Evolutionary conservation across 64 coral and sea anemone genomes (phyloP), one percentile per base, ranked within the genome.

Genomic region (Montipora foliosa): DNA sequence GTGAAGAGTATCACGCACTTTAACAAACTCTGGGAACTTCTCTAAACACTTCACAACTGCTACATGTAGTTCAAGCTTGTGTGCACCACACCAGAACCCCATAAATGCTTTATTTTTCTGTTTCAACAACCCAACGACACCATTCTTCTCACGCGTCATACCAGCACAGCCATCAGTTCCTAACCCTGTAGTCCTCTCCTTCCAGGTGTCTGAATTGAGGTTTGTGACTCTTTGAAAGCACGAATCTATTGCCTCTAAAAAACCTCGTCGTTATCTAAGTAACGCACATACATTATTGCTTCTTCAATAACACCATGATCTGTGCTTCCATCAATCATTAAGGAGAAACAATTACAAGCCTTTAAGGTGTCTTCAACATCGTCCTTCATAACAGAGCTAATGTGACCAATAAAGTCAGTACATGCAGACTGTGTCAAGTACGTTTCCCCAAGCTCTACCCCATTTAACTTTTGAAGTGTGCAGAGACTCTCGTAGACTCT

Each of bases 391-490:
- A 73, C 29, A 16, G 45, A 61, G 47, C 79, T 79, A 49, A 83
- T 60, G 9, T 67, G 46, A 6, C 57, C 78, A 22, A 79, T 67
- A 83, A 91, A 91, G 14, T 79, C 79, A 9, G 90, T 79, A 80
- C 75, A 62, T 47, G 77, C 90, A 73, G 47, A 48, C n/a, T 49
- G 57, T 12, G 17, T 83, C 22, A 70, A 68, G 74, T 87, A 92
- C 5, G 80, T 83, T 82, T 92, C 79, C 1, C 71, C 60, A 16
- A 83, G 78, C 52, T 92, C 81, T 6, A 87, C 91, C 4, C 91
- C 91, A 86, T 92, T 92, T 19, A 74, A 74, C 4, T 53, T 83
- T 92, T 78, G 80, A 44, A 92, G 90, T 1, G 50, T 47, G 84
- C 61, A 81, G 52, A 92, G 81, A 77, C 67, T 84, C n/a, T 81